Evolutionary conservation across 2,113 vertebrate genomes (phyloP), one percentile per base, ranked within the genome.

Genomic region (Rhinopomastus cyanomelas): DNA sequence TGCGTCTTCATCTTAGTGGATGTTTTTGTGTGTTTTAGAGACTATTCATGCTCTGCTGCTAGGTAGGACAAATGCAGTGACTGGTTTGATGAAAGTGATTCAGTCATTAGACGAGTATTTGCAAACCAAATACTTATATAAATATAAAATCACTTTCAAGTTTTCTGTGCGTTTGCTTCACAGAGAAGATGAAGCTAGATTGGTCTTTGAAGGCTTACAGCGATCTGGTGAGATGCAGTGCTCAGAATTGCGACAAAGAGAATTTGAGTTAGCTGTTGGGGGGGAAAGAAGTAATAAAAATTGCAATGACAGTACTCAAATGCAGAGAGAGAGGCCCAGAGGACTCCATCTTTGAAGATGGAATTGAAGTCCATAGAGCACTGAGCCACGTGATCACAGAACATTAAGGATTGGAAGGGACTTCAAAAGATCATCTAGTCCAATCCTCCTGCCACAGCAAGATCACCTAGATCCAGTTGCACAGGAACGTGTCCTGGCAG

Each of bases 11-110:
- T 72, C 22, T 76, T 85, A 8, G 5, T 73, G 56, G 16, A 19
- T 66, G 13, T 66, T 88, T 85, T 89, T 91, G 10, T 62, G 17
- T 79, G 16, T 89, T 90, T 82, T 0, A 2, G 65, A 85, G 53
- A 75, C 37, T 74, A 1, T 78, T 90, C 30, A 5, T 75, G 14
- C 20, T 86, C 8, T 90, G 5, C n/a, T 82, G 48, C 85, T 87
- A 82, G 67, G 39, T 76, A 94, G 68, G 61, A 67, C 68, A 82
- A 80, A 74, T 80, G 65, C 71, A 69, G 2, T 56, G 72, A 34
- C 20, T 91, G 61, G 48, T 89, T 91, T 94, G 74, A 77, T 90
- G 66, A 83, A 89, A 83, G 89, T 57, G 8, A 83, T 92, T 87
- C 65, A 80, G 53, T 74, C 87, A 85, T 89, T 89, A 69, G 52